Base-by-base conservation (phyloP, 2,797 vertebrate species). In the Tragelaphus oryx region DNA sequence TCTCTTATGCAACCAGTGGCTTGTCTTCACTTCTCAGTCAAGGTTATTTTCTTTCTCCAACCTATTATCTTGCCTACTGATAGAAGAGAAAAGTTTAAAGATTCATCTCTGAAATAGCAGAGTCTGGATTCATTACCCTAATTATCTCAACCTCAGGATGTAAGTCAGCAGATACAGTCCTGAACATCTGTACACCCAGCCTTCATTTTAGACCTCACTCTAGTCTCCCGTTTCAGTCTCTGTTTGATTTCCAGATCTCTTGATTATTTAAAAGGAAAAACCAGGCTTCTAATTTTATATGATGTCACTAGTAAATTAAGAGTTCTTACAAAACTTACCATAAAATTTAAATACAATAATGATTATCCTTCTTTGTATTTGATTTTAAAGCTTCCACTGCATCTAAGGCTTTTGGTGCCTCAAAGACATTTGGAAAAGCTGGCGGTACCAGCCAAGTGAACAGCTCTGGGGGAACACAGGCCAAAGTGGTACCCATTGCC, bases 401-500 rank as follows among this genome's bases (percentile, higher is more conserved):
- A 94, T 81, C 97, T 0, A 98, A 98, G 97, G 98, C 98, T 97
- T 98, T 94, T 28, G 98, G 98, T 97, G 98, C 98, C 68, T 98
- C 97, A 93, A 99, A 98, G 98, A 98, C 98, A 54, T 99, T 99
- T 95, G 98, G 98, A 30, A 99, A 98, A 98, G 41, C 89, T 0
- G 98, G 99, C 91, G 95, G 93, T 97, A 14, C 96, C 91, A 98
- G 74, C 78, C 92, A 87, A 4, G 65, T 97, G 79, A 99, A 95
- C 97, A 99, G 99, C 52, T 99, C 99, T 0, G 99, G 99, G 62
- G 99, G 99, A 3, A 95, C 98, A 28, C 98, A 99, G 97, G 97
- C 98, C 90, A 99, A 99, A 98, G 98, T 99, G 20, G 99, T 99
- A 14, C 99, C 99, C 1, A 99, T 99, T 26, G 99, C 99, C 97